Base-by-base conservation (phyloP, 2,888 invertebrate species). In the Bellardia bayeri region DNA sequence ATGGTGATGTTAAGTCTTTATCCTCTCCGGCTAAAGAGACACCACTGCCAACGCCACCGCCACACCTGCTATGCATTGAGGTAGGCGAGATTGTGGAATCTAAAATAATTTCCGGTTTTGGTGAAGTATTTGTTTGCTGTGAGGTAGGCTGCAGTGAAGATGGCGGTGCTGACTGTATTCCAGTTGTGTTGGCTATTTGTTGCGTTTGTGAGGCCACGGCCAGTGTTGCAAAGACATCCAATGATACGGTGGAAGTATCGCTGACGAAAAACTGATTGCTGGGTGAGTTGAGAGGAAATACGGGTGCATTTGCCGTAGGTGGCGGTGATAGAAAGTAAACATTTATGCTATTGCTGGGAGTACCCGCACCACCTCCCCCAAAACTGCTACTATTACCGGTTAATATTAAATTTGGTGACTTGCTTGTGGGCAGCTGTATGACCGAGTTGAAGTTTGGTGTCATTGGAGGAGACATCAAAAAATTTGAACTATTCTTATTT, bases 71-170 rank as follows among this genome's bases (percentile, higher is more conserved):
- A 58, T 90, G 91, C 63, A 91, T 85, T 45, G 91, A 91, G 3
- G 90, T 92, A 16, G 93, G 93, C 40, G 94, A 93, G 54, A 93
- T 90, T 11, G 94, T 94, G 11, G 93, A 93, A 86, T 93, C 93
- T 84, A 93, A 91, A 82, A 93, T 94, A 84, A 94, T 94, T 91
- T 94, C 94, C 74, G 93, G 94, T 88, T 94, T 94, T 66, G 93
- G 90, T 68, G 93, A 92, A 87, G 91, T 91, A 89, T 92, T 91
- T n/a, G 37, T 49, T 42, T 58, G 54, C 23, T 84, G 85, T 75
- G 89, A 88, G n/a, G 85, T 56, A 69, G 81, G 2, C 37, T 68
- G 68, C 33, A 69, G 68, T 23, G 54, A 33, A 11, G 78, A 51
- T 30, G 72, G 45, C 9, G 76, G 16, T 78, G 69, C 11, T 69